Conservation (phyloP, 2,888 invertebrate species). For the Tryphoninae sp. region DNA sequence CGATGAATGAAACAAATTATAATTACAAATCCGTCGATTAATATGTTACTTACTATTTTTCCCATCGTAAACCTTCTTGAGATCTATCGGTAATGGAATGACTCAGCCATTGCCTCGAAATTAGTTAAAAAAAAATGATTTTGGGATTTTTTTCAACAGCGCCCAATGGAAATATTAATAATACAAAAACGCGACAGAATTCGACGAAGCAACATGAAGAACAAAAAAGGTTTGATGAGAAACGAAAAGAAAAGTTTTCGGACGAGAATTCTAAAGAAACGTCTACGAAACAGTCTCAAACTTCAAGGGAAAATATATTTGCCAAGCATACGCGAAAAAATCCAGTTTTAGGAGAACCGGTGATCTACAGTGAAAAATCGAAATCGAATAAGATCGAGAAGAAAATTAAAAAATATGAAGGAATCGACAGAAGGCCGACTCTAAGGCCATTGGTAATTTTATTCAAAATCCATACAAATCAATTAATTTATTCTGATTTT, state of each 20-base stretch:
- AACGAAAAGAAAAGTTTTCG: background rate
- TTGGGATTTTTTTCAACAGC: background rate
- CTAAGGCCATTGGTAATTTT: conserved; percentile 17
- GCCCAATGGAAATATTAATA: background rate
- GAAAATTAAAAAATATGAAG: conserved; percentile 1
- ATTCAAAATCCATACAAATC: background rate
- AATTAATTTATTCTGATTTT: background rate
- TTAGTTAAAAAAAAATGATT: background rate
- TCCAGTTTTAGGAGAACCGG: background rate
- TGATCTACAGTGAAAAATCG: conserved; percentile 17
- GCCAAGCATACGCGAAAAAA: background rate
- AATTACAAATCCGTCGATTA: background rate
- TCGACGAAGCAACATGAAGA: background rate
- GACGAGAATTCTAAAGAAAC: background rate
- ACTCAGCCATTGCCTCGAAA: no score
- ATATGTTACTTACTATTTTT: background rate
- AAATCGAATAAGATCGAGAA: background rate
- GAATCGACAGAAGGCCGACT: conserved; percentile 38
- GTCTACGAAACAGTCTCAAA: no score
- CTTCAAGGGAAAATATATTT: background rate
- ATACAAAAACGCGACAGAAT: background rate
- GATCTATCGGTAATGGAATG: no score
- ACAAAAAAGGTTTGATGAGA: background rate
- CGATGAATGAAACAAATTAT: background rate
- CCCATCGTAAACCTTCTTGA: no score